Evolutionary conservation across 2,113 vertebrate species (phyloP).

Genomic region (Scatophagus argus): DNA sequence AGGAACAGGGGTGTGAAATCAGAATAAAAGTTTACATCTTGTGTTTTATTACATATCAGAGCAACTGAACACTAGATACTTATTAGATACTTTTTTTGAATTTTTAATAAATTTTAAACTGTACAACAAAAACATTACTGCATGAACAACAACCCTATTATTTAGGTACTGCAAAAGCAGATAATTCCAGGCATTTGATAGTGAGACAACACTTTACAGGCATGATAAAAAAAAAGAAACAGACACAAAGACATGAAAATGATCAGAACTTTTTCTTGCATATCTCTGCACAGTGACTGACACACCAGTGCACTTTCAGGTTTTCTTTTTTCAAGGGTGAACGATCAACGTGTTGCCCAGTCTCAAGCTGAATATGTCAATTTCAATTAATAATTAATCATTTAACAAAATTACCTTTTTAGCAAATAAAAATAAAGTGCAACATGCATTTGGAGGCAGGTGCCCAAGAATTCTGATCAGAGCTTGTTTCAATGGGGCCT

Average conservation of each 20-base stretch:
- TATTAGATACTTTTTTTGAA: too few species aligned
- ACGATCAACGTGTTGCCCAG: conserved; percentile 48
- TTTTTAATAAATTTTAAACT: too few species aligned
- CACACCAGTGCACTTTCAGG: conserved; percentile 66
- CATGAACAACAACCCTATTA: background rate
- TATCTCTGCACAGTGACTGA: conserved; percentile 21
- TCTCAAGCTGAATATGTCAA: conserved; percentile 48
- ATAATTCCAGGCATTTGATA: conserved; percentile 26
- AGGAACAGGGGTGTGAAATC: too few species aligned
- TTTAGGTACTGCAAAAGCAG: background rate
- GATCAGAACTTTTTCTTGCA: conserved; percentile 12
- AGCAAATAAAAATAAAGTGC: conserved; percentile 64
- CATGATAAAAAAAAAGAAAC: conserved; percentile 63
- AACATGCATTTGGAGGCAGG: conserved; percentile 57
- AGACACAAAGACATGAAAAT: conserved; percentile 47
- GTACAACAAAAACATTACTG: conserved; percentile 24
- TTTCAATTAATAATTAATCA: too few species aligned
- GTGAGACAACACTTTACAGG: conserved; percentile 23
- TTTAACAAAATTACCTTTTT: conserved; percentile 49
- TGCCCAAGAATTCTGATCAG: conserved; percentile 48
- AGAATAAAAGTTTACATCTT: too few species aligned
- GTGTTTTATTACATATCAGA: too few species aligned
- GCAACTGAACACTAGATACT: too few species aligned
- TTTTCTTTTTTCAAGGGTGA: conserved; percentile 54
- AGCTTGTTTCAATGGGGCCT: conserved; percentile 48